These are phyloP conservation scores for Zaprionus camerounensis DNA, from an alignment of 1,140 invertebrate species.

Conservation along the genomic window DNA sequence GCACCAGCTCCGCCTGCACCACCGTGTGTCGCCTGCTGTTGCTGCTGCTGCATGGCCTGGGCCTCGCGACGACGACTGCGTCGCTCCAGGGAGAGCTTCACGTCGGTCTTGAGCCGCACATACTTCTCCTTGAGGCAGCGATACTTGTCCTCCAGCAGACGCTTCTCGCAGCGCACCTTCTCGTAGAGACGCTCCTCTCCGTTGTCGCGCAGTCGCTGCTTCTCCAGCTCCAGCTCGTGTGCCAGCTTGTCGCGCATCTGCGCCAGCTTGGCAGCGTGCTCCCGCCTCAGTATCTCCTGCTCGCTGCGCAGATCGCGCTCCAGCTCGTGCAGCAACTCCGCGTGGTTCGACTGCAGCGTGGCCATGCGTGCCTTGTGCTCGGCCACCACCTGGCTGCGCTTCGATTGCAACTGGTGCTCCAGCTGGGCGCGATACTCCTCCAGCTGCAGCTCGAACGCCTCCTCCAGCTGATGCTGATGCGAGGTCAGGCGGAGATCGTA, in stretches of 20 bases:
- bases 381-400: slow-evolving; percentile 84
- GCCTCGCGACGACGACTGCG: slow-evolving; percentile 87
- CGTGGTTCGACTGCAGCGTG: slow-evolving; percentile 85
- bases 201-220: slow-evolving; percentile 81
- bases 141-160: slow-evolving; percentile 90
- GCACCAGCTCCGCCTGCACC: neutral
- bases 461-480: slow-evolving; percentile 85
- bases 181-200: slow-evolving; percentile 86
- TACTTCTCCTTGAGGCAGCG: slow-evolving; percentile 93
- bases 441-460: slow-evolving; percentile 84
- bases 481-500: slow-evolving; percentile 85
- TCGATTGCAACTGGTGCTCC: slow-evolving; percentile 84
- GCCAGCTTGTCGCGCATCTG: slow-evolving; percentile 87
- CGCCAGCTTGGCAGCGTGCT: slow-evolving; percentile 87
- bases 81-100: slow-evolving; percentile 88
- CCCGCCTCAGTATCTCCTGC: slow-evolving; percentile 86
- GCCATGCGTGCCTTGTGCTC: slow-evolving; percentile 85
- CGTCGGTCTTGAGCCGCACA: slow-evolving; percentile 90
- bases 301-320: slow-evolving; percentile 87
- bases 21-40: slow-evolving; percentile 24
- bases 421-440: slow-evolving; percentile 66
- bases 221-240: slow-evolving; percentile 86
- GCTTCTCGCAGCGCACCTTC: slow-evolving; percentile 89
- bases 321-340: slow-evolving; percentile 85
- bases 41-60: slow-evolving; percentile 82